Base-by-base conservation (phyloP, 1,140 invertebrate species). In the Wiebesia pumilae region DNA sequence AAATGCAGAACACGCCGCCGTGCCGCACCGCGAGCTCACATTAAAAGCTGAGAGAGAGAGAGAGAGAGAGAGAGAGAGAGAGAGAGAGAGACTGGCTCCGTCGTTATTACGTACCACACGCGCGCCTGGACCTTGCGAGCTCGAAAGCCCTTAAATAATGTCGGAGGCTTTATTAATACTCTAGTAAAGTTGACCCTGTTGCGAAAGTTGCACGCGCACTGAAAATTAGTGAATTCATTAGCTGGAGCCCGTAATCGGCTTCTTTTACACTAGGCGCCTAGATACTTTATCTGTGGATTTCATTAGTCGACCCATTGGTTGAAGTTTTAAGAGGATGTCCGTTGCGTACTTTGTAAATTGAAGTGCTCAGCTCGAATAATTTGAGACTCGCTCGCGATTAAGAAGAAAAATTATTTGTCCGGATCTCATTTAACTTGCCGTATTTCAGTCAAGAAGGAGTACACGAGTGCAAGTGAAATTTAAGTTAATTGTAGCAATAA, bases 1-100 rank as follows among this genome's bases (percentile, higher is more conserved):
- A 91, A 90, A 91, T 90, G 89, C 89, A 88, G 86, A 91, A 90
- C 90, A 91, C 87, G 89, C 88, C 88, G 89, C 75, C 81, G 40
- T 43, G 83, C 58, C n/a, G 21, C 40, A 30, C 24, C 67, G 69
- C 78, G 81, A 69, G 40, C 62, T 47, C 6, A 65, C 40, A 78
- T 86, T 86, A 86, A 85, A 82, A 73, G 27, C 85, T 10, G 40
- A 21, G 67, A 33, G 47, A 81, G 79, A 69, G n/a, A 43, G 43
- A 73, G 81, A 71, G 65, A 27, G 67, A 51, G 83, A 47, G 62
- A 47, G 58, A 67, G 83, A 65, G n/a, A 43, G 75, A 67, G 54
- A 73, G 69, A 24, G 54, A 67, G 51, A 43, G 71, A 79, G 54
- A 35, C 62, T 40, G 16, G 81, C 65, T 71, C 19, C 81, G 58